Evolutionary conservation across 1,140 invertebrate genomes (phyloP).

Genomic region (Diplogasteroides magnus): DNA sequence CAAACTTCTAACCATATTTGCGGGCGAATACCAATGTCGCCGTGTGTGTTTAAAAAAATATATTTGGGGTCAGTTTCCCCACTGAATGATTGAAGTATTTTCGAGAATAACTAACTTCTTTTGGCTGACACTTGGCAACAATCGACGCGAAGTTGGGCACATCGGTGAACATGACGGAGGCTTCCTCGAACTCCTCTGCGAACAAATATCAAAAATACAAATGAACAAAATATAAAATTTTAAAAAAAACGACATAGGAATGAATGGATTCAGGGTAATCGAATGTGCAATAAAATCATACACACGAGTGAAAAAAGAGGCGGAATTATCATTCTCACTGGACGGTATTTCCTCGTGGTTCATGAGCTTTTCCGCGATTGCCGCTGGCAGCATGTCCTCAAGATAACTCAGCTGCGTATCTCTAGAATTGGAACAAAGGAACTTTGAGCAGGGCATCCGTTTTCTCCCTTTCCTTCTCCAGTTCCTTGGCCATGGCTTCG

Average conservation of each 20-base stretch:
- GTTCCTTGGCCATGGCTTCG: slow-evolving; percentile 84
- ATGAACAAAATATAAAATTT: slow-evolving; percentile 3
- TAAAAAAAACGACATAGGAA: too few species aligned
- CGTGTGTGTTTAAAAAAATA: too few species aligned
- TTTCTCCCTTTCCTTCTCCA: slow-evolving; percentile 90
- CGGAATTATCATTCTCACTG: slow-evolving; percentile 24
- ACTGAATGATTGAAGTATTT: too few species aligned
- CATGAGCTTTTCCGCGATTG: slow-evolving; percentile 49
- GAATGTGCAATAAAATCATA: too few species aligned
- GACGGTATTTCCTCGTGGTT: slow-evolving; percentile 43
- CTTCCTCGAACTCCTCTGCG: slow-evolving; percentile 31
- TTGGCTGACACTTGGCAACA: slow-evolving; percentile 45
- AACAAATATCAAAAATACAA: slow-evolving; percentile 4
- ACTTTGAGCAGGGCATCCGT: slow-evolving; percentile 68
- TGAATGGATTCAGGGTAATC: too few species aligned
- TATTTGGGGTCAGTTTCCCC: too few species aligned
- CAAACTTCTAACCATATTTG: too few species aligned
- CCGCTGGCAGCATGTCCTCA: slow-evolving; percentile 43
- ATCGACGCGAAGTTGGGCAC: slow-evolving; percentile 40
- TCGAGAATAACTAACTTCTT: too few species aligned
- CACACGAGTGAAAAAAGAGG: too few species aligned
- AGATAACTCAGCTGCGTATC: too few species aligned
- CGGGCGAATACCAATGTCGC: too few species aligned
- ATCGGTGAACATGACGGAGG: slow-evolving; percentile 48
- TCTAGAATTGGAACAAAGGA: too few species aligned